Percentiles rank a stretch among this genome's conserved stretches.
Evolutionary conservation across 2,797 vertebrate species (phyloP).

Genomic region (Strix occidentalis): DNA sequence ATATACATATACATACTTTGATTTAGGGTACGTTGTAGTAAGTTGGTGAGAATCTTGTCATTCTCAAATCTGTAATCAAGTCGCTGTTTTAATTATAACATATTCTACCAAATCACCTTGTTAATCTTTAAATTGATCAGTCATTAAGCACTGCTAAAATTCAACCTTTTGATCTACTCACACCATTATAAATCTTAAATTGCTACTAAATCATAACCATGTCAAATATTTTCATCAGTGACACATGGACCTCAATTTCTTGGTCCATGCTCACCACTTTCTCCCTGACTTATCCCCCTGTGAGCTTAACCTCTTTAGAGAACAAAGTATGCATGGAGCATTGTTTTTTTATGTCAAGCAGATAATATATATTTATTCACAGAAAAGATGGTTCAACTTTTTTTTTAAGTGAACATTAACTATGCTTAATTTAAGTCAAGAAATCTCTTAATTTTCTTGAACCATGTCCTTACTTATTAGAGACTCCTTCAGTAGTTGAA

Average conservation of each 20-base stretch:
- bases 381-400: background rate
- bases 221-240: no score
- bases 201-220: no score
- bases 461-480: background rate
- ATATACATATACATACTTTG: no score
- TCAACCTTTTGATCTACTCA: no score
- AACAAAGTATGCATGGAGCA: fast-evolving
- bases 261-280: background rate
- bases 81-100: no score
- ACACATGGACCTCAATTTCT: background rate
- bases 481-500: background rate
- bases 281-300: background rate
- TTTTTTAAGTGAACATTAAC: background rate
- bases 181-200: no score
- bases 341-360: background rate
- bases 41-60: no score
- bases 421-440: background rate
- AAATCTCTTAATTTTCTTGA: background rate
- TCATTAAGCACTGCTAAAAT: no score
- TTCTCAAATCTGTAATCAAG: no score
- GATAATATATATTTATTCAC: background rate
- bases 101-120: no score
- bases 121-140: no score
- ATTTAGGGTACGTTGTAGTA: no score
- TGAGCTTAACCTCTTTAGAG: background rate